phyloP scores from a whole-genome alignment of 2,888 invertebrate species.

The Aphodius sticticus region DNA sequence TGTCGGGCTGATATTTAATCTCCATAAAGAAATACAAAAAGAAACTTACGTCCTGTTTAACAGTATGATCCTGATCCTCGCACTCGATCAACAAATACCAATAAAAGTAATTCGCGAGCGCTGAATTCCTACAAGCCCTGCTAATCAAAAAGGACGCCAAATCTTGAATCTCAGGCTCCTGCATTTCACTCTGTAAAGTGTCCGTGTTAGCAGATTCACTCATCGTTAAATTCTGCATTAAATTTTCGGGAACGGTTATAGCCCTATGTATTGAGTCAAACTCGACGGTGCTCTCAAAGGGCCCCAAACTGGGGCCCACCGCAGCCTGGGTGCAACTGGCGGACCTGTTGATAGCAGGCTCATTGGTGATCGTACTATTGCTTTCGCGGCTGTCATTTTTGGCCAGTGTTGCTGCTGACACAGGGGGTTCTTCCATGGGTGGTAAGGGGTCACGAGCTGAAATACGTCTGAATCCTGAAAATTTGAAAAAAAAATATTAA shows the following conservation, averaged over 20 bases:
- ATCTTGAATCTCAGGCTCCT: conserved; percentile 66
- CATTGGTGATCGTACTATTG: conserved; percentile 55
- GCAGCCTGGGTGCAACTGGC: conserved; percentile 55
- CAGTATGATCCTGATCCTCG: conserved; percentile 81
- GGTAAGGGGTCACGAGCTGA: conserved; percentile 51
- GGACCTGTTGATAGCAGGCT: conserved; percentile 53
- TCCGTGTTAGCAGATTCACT: conserved; percentile 62
- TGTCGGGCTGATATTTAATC: no score
- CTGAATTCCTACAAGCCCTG: conserved; percentile 87
- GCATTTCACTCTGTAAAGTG: conserved; percentile 61
- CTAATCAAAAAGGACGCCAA: conserved; percentile 90
- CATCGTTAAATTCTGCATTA: conserved; percentile 50
- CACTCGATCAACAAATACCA: conserved; percentile 97
- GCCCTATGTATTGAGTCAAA: conserved; percentile 48
- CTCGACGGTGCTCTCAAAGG: conserved; percentile 54
- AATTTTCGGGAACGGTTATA: conserved; percentile 50
- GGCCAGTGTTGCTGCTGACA: conserved; percentile 54
- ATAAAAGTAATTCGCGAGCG: conserved; percentile 95
- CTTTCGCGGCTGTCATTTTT: conserved; percentile 58
- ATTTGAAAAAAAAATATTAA: neutral
- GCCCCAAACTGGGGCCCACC: conserved; percentile 51
- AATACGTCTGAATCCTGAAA: conserved; percentile 45
- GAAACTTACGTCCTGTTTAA: conserved; percentile 69
- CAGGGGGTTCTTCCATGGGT: conserved; percentile 55
- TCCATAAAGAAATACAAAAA: neutral